A percentile compares a stretch with the other conserved stretches of the same genome.
Evolutionary conservation across 2,797 vertebrate species (phyloP).

Genomic region (Crypturellus tataupa): DNA sequence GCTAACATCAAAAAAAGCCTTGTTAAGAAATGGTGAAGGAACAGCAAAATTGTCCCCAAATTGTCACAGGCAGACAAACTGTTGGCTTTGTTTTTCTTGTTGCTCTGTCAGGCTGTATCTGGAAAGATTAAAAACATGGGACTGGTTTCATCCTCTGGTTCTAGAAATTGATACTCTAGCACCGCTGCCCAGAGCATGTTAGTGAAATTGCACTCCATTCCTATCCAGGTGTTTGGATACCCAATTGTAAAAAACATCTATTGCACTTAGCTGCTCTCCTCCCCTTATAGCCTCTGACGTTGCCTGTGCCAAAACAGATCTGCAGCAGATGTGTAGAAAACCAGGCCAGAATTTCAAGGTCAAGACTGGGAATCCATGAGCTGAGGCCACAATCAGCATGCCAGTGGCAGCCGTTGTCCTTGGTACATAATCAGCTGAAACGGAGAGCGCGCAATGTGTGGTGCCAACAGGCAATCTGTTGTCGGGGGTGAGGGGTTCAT

Average conservation of each 20-base stretch:
- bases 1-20: neutral
- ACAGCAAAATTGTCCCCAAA: neutral
- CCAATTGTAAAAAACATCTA: neutral
- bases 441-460: accelerated
- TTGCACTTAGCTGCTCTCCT: neutral
- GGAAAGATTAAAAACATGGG: neutral
- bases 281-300: neutral
- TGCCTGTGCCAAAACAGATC: conserved; percentile 8
- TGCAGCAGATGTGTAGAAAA: conserved; percentile 1
- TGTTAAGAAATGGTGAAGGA: neutral
- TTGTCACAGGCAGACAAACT: neutral
- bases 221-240: neutral
- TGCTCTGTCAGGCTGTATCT: neutral
- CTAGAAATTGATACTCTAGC: neutral
- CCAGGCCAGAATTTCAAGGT: neutral
- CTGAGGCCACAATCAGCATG: neutral
- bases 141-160: neutral
- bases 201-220: neutral
- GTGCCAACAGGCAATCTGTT: neutral
- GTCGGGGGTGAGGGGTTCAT: neutral
- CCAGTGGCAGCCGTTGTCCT: neutral
- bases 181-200: neutral
- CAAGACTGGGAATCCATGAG: neutral
- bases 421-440: neutral
- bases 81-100: neutral